These are phyloP conservation scores for Ascidia mentula DNA, from an alignment of 23 tunicate species.

Conservation along the genomic window DNA sequence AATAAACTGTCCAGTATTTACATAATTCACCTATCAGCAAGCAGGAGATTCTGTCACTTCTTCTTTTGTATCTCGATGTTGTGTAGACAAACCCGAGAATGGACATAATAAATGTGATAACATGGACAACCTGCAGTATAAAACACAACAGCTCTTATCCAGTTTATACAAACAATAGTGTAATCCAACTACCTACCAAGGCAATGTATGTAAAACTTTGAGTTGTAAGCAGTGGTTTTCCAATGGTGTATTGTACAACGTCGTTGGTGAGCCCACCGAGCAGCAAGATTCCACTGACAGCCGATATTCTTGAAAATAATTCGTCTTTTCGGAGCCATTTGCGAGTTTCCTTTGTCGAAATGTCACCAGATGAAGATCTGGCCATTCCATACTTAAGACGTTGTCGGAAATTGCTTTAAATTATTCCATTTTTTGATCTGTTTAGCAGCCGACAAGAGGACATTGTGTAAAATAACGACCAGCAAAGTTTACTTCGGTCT, in stretches of 20 bases:
- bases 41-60: slow-evolving; percentile 40
- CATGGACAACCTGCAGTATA: slow-evolving; percentile 58
- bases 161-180: neutral
- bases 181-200: slow-evolving; percentile 28
- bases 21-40: slow-evolving; percentile 30
- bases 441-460: neutral
- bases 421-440: neutral
- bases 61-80: slow-evolving; percentile 20
- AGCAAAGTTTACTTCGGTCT: too few relatives aligned
- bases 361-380: slow-evolving; percentile 22
- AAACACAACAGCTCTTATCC: too few relatives aligned
- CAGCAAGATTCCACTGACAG: slow-evolving; percentile 35
- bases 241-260: slow-evolving; percentile 39
- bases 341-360: neutral
- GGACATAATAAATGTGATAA: slow-evolving; percentile 34
- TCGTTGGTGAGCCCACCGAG: slow-evolving; percentile 54
- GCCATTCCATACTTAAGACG: slow-evolving; percentile 51
- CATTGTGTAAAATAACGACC: neutral
- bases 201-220: slow-evolving; percentile 57
- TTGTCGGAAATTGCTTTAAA: neutral
- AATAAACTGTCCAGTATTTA: too few relatives aligned
- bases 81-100: slow-evolving; percentile 40
- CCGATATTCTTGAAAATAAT: slow-evolving; percentile 23
- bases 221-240: slow-evolving; percentile 54
- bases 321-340: slow-evolving; percentile 23